phyloP scores from a whole-genome alignment of 2,113 vertebrate species.

The Lepus europaeus region DNA sequence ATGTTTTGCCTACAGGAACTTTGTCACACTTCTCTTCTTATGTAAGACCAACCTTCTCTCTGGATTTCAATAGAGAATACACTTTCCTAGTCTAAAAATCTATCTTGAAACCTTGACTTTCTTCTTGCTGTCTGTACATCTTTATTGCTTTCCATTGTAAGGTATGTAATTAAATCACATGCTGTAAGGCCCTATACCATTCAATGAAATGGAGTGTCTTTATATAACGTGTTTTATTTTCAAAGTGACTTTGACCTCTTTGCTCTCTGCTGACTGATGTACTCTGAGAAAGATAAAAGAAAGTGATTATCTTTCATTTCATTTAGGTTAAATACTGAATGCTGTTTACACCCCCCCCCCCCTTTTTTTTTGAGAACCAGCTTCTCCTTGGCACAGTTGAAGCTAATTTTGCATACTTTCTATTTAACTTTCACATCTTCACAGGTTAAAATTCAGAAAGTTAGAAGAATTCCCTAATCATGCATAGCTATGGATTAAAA shows the following conservation, averaged over 20 bases:
- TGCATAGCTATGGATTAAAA: constrained; percentile 32
- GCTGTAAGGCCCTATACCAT: background rate
- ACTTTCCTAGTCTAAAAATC: background rate
- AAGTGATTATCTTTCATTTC: background rate
- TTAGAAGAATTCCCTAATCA: background rate
- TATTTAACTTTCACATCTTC: constrained; percentile 15
- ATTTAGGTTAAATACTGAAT: background rate
- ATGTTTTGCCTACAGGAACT: background rate
- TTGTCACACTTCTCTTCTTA: background rate
- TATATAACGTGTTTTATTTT: constrained; percentile 32
- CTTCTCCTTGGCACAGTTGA: background rate
- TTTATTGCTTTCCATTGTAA: background rate
- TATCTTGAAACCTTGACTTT: constrained; percentile 9
- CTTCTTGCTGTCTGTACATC: background rate
- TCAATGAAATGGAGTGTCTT: constrained; percentile 3
- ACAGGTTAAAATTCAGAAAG: background rate
- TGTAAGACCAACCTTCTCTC: background rate
- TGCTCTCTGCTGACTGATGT: background rate
- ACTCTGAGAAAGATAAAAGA: background rate
- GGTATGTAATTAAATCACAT: constrained; percentile 6
- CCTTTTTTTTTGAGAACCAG: constrained; percentile 22
- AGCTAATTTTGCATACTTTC: background rate
- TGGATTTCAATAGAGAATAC: background rate
- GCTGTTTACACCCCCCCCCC: background rate
- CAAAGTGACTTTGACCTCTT: constrained; percentile 53